phyloP scores from a whole-genome alignment of 2,113 vertebrate species.

The Alaudala cheleensis region DNA sequence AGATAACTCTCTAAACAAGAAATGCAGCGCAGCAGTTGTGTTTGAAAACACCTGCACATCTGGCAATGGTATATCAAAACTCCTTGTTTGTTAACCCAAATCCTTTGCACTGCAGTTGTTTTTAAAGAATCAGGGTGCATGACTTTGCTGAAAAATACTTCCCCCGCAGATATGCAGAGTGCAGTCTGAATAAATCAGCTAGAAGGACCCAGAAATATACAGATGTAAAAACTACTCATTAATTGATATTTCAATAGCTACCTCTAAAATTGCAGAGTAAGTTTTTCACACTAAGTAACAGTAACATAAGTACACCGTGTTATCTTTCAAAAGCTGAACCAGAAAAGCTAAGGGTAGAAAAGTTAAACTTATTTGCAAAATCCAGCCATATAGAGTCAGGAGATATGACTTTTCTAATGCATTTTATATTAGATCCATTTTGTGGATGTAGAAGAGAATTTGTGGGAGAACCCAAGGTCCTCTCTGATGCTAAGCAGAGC shows the following conservation, averaged over 20 bases:
- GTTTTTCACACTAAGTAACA: neutral
- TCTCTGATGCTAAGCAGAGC: neutral
- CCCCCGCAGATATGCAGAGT: neutral
- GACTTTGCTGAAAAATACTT: neutral
- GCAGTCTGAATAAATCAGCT: neutral
- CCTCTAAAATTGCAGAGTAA: neutral
- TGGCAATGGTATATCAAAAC: neutral
- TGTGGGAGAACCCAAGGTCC: neutral
- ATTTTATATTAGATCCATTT: conserved; percentile 8
- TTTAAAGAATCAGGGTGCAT: neutral
- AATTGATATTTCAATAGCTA: neutral
- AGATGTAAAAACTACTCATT: neutral
- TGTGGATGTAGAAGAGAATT: neutral
- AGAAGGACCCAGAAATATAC: neutral
- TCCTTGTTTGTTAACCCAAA: neutral
- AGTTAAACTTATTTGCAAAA: neutral
- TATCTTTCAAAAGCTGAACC: neutral
- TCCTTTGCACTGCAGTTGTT: neutral
- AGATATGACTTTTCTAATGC: neutral
- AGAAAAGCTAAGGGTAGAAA: neutral
- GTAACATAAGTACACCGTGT: neutral
- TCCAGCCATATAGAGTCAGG: neutral
- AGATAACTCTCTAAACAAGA: neutral
- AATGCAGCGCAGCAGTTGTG: neutral
- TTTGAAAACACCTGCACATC: neutral